Conservation (phyloP, 2,797 vertebrate species). For the Halcyon smyrnensis region DNA sequence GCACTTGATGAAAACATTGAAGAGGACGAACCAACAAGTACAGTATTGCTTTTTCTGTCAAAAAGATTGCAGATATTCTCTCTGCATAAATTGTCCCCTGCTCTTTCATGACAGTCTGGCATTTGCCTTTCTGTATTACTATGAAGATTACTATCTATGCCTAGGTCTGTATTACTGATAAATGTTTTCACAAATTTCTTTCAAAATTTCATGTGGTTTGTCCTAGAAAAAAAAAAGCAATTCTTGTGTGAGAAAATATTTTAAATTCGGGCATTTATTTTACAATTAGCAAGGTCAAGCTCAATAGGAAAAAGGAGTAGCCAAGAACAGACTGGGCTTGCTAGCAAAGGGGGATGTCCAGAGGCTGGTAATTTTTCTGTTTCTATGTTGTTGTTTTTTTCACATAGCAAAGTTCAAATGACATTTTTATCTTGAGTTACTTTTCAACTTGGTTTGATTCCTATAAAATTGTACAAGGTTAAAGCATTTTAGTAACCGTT, state of each 20-base stretch:
- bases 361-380: neutral
- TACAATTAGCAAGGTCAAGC: neutral
- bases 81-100: neutral
- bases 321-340: neutral
- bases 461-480: neutral
- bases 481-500: neutral
- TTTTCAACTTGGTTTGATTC: neutral
- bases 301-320: neutral
- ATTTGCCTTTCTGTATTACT: neutral
- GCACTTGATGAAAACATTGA: constrained; percentile 82
- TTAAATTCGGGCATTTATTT: neutral
- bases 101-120: neutral
- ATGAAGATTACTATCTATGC: neutral
- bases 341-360: neutral
- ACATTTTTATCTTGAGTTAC: neutral
- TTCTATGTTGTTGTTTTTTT: neutral
- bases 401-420: neutral
- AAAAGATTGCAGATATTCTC: neutral
- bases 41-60: neutral
- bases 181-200: neutral
- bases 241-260: neutral
- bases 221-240: neutral
- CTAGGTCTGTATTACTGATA: neutral
- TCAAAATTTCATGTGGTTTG: neutral
- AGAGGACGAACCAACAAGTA: constrained; percentile 84